Percentiles rank a stretch among this genome's conserved stretches.
These are phyloP conservation scores for Lysandra coridon DNA, from an alignment of 2,888 invertebrate genomes.

Conservation along the genomic window DNA sequence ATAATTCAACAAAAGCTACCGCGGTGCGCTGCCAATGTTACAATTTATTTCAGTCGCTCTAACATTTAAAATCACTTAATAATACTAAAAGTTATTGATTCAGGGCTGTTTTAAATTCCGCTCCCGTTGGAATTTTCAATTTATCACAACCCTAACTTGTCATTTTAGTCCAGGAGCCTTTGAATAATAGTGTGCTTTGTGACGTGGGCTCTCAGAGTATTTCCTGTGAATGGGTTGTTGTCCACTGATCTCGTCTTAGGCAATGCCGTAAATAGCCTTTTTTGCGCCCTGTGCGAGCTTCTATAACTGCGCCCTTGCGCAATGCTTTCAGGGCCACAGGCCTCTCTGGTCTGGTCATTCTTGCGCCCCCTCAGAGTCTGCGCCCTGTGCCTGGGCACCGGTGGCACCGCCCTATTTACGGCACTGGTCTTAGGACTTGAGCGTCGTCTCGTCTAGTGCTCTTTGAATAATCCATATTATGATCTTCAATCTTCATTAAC, in stretches of 20 bases:
- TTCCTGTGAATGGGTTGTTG: constrained; percentile 49
- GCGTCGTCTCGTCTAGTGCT: background rate
- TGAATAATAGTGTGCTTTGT: constrained; percentile 72
- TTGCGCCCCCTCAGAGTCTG: no score
- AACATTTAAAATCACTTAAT: constrained; percentile 31
- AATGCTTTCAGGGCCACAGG: no score
- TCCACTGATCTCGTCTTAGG: background rate
- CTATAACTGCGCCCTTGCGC: no score
- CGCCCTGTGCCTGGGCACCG: no score
- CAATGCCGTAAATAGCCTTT: no score
- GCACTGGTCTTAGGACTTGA: background rate
- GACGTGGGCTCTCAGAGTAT: constrained; percentile 54
- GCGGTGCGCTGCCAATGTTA: constrained; percentile 1
- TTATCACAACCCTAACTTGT: constrained; percentile 62
- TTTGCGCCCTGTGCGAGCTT: no score
- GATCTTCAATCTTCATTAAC: background rate
- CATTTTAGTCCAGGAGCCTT: constrained; percentile 55
- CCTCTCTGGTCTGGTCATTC: no score
- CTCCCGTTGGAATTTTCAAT: constrained; percentile 49
- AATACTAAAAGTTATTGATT: constrained; percentile 33
- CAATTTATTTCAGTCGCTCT: constrained; percentile 30
- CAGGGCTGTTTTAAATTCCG: constrained; percentile 30
- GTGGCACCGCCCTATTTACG: no score
- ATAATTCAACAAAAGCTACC: constrained; percentile 10
- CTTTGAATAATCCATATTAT: constrained; percentile 42